Base-by-base conservation (phyloP, 2,888 invertebrate genomes). In the Phalera bucephala region DNA sequence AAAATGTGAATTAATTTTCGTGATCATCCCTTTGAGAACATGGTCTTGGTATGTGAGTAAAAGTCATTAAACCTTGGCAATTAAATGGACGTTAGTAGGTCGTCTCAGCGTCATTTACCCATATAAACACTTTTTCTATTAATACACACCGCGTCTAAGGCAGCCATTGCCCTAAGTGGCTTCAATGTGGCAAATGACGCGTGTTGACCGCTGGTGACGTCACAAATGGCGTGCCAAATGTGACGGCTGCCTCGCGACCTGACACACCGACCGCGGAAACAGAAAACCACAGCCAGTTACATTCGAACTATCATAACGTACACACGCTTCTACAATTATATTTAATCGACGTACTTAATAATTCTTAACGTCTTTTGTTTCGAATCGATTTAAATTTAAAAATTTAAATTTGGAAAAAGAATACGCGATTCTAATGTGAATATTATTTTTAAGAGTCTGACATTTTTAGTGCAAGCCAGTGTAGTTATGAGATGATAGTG, bases 401-500 rank as follows among this genome's bases (percentile, higher is more conserved):
- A 5, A 7, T 19, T n/a, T n/a, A n/a, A n/a, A n/a, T n/a, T n/a
- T n/a, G n/a, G n/a, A n/a, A n/a, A n/a, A n/a, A n/a, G n/a, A n/a
- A n/a, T n/a, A n/a, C 3, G 17, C 17, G 17, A 3, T 17, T 5
- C 17, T 3, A 17, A 17, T 17, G 3, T 5, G 17, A 17, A 17
- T 17, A 3, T 17, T 17, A 17, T 17, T 17, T 3, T 17, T 3
- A 3, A 5, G 17, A 3, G 17, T 17, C 3, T 17, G 3, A 3
- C 5, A 30, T 27, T 9, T 36, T 35, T 37, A 44, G 35, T 36
- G 35, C 14, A 12, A 12, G n/a, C 33, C 25, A 46, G 38, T 49
- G 49, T 31, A 40, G 39, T 41, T 44, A 52, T 62, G 62, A 57
- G 47, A 52, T 62, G 59, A 55, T 47, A 53, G 55, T 55, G 52